Base-by-base conservation (phyloP, 2,888 invertebrate genomes). In the Torymus auratus region DNA sequence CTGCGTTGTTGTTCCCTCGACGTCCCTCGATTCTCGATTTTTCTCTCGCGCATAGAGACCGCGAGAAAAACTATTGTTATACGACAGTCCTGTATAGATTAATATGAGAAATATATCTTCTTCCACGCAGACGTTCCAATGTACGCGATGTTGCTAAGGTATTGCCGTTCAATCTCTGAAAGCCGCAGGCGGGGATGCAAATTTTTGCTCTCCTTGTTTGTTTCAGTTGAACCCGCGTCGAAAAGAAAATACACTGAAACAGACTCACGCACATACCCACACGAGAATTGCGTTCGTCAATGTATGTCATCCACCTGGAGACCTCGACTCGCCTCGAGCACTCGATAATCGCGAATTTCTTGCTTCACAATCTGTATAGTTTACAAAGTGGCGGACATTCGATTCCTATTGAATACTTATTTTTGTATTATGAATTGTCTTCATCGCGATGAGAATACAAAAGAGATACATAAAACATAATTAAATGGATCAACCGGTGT, bases 1-100 rank as follows among this genome's bases (percentile, higher is more conserved):
- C 69, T 76, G 69, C 76, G 76, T 61, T 69, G 74, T 74, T 74
- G 76, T 76, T 76, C 69, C 69, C 76, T 55, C 69, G 76, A 69
- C 76, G 52, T 68, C 58, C 53, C 41, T 41, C 68, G 23, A 75
- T 68, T 68, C 58, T 75, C 75, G 52, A 75, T 60, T 60, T 20
- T 60, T 52, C 20, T 17, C 75, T 41, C 64, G 64, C 65, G 65
- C 23, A 23, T 56, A n/a, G 28, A 41, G 41, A 41, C 41, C 41
- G 41, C 41, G 7, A 41, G 41, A 23, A 28, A 13, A 41, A 56
- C 14, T 55, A 69, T 69, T 56, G 69, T 56, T 56, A 28, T 20
- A 15, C 72, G 72, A 72, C 12, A 67, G 60, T 53, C 67, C 67
- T 68, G 41, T 74, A 60, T 75, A 75, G 75, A 75, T 75, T 75